Base-by-base conservation (phyloP, 2,888 invertebrate genomes). In the Hirtodrosophila trivittata region DNA sequence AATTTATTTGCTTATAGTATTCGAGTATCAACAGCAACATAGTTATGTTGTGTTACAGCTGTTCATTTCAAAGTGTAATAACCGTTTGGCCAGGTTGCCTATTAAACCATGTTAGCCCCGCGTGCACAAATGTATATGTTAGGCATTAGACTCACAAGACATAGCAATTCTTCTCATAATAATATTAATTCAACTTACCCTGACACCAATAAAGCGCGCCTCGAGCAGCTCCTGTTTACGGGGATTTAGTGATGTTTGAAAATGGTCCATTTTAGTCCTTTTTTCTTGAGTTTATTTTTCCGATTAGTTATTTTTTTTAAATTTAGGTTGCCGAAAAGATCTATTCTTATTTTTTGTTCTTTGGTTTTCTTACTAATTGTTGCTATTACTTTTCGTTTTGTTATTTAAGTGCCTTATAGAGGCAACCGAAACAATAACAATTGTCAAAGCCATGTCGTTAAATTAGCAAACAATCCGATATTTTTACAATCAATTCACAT, bases 201-300 rank as follows among this genome's bases (percentile, higher is more conserved):
- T 95, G 92, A 95, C 96, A 93, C 97, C 97, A 92, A 97, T 95
- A 93, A 97, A 97, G 92, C 98, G 95, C 91, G 98, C 98, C 93
- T 98, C 98, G 92, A 98, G 94, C 92, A 98, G 94, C 94, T 98
- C 98, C 93, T 98, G 98, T 93, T 98, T 98, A 92, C 98, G 95
- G 92, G 98, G 98, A 94, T 98, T 98, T 93, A 98, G 94, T 93
- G 96, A 95, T 93, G 97, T 95, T 93, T 97, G 97, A 94, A 97
- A 96, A 93, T 97, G 96, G 94, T 97, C 97, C 97, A 97, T 97
- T 52, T 13, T 57, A 13, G 9, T 26, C 25, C 30, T 9, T 42
- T 54, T 42, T 52, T 28, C 35, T 3, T n/a, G n/a, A n/a, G n/a
- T n/a, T n/a, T 16, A 14, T 42, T 16, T 33, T 30, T 16, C 0